Conservation (phyloP, 2,888 invertebrate species). For the Nezara viridula region DNA sequence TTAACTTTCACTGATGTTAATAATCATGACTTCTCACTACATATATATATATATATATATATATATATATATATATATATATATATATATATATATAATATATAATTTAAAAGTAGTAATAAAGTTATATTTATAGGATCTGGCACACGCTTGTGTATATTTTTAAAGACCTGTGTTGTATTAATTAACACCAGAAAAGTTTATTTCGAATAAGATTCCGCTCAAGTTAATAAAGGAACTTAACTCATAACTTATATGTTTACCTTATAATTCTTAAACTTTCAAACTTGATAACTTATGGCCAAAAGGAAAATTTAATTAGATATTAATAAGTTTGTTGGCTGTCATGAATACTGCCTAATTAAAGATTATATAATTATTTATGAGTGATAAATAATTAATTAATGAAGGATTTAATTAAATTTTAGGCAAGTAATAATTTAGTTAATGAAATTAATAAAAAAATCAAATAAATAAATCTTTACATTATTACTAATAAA, state of each 20-base stretch:
- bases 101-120: too few relatives aligned
- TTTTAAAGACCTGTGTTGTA: too few relatives aligned
- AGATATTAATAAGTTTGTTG: not conserved
- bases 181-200: not conserved
- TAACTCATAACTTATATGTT: not conserved
- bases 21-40: too few relatives aligned
- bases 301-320: not conserved
- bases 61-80: too few relatives aligned
- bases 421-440: not conserved
- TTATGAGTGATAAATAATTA: not conserved
- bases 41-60: too few relatives aligned
- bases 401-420: not conserved
- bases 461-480: too few relatives aligned
- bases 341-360: not conserved
- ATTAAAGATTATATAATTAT: not conserved
- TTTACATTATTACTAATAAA: too few relatives aligned
- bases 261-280: constrained; percentile 7
- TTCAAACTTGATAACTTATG: not conserved
- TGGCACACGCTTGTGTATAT: too few relatives aligned
- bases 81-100: too few relatives aligned
- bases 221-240: not conserved
- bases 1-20: too few relatives aligned
- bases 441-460: not conserved
- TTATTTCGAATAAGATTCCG: not conserved
- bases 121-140: too few relatives aligned